phyloP scores from a whole-genome alignment of 2,888 invertebrate species.

The Philonicus albiceps region DNA sequence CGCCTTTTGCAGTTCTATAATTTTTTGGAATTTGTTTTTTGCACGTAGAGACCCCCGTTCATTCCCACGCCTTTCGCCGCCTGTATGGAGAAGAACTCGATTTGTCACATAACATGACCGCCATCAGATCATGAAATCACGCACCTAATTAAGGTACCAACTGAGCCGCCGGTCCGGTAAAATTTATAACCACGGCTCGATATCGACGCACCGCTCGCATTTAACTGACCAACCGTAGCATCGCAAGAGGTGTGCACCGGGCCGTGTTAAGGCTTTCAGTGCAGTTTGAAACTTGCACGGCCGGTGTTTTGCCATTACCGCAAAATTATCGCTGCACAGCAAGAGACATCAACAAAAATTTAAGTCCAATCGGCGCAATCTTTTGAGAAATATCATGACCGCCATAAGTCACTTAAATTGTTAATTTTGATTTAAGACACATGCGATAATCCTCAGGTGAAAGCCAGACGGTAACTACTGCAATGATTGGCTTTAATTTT shows the following conservation, averaged over 20 bases:
- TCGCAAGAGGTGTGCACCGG: not conserved
- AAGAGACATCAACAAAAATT: conserved; percentile 32
- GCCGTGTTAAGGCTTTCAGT: not conserved
- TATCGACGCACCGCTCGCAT: conserved; percentile 24
- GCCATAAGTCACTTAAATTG: not conserved
- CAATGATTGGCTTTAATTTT: not conserved
- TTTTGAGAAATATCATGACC: not conserved
- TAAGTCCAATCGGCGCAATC: conserved; percentile 5
- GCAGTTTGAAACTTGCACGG: not conserved
- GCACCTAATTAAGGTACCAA: conserved; percentile 24
- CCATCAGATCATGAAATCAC: conserved; percentile 32
- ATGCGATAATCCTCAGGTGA: not conserved
- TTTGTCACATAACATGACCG: conserved; percentile 22
- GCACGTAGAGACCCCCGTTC: not conserved
- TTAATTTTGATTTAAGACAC: not conserved
- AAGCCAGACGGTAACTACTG: not conserved
- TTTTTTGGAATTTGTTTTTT: not conserved
- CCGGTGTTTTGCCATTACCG: conserved; percentile 8
- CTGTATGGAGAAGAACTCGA: not conserved
- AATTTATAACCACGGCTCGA: not conserved
- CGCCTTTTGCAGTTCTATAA: conserved; percentile 14
- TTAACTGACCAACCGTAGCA: not conserved
- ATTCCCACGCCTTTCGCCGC: conserved; percentile 30
- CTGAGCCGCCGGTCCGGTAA: not conserved
- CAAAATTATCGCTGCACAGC: conserved; percentile 26